These are phyloP conservation scores for Synodontis membranacea DNA, from an alignment of 2,113 vertebrate genomes.

Conservation along the genomic window DNA sequence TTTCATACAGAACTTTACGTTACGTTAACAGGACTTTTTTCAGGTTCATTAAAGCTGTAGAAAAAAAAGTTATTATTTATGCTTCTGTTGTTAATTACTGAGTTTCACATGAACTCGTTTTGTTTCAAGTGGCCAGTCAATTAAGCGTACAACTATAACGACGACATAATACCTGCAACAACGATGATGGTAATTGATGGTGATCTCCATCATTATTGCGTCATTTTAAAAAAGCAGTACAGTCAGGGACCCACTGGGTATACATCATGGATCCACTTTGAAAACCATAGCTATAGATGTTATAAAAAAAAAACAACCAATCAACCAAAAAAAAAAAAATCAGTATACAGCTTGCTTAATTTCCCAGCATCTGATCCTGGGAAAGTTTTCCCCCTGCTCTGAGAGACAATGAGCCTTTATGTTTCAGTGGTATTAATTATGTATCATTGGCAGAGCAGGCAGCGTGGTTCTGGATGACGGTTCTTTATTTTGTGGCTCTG, in stretches of 20 bases:
- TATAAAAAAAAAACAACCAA: neutral
- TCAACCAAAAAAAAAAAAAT: neutral
- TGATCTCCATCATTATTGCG: neutral
- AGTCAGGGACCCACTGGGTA: neutral
- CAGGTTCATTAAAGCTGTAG: neutral
- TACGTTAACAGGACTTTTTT: neutral
- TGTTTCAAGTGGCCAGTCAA: neutral
- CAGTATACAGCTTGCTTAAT: neutral
- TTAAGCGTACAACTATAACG: neutral
- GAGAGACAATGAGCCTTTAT: slow-evolving; percentile 22
- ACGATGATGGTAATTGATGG: neutral
- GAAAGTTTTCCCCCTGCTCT: neutral
- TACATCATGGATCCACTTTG: neutral
- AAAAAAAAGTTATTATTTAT: neutral
- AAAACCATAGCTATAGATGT: neutral
- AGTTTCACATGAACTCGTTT: neutral
- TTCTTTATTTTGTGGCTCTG: slow-evolving; percentile 13
- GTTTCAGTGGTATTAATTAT: slow-evolving; percentile 35
- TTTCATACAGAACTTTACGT: neutral
- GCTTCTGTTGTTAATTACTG: too few species aligned
- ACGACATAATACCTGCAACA: neutral
- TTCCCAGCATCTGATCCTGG: neutral
- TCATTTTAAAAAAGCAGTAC: neutral
- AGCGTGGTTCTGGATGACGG: neutral
- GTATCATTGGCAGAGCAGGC: neutral